phyloP scores from a whole-genome alignment of 2,888 invertebrate genomes.

The Drosophila monieri region DNA sequence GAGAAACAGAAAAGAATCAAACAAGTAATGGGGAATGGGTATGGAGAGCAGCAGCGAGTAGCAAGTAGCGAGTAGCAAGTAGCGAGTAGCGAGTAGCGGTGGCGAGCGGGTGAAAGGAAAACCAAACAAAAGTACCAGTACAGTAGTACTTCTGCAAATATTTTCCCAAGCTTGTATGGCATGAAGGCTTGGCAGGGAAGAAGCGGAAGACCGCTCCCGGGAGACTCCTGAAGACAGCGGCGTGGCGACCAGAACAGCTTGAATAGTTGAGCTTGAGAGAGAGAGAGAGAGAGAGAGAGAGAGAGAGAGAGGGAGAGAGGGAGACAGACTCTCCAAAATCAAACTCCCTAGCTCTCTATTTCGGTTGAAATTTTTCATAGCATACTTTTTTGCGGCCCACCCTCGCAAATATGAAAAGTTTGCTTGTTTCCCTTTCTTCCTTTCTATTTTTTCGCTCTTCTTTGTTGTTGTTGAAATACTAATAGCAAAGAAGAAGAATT shows the following conservation, averaged over 20 bases:
- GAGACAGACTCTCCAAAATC: conserved; percentile 11
- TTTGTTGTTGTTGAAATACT: conserved; percentile 65
- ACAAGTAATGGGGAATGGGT: conserved; percentile 1
- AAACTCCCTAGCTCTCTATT: conserved; percentile 4
- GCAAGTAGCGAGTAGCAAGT: too few relatives aligned
- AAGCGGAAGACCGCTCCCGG: conserved; percentile 5
- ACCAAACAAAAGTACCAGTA: conserved; percentile 64
- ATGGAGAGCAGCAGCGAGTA: conserved; percentile 11
- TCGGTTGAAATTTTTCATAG: conserved; percentile 1
- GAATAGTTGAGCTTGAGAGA: conserved; percentile 7
- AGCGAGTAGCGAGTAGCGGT: too few relatives aligned
- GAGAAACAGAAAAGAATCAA: conserved; percentile 6
- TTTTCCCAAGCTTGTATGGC: conserved; percentile 71
- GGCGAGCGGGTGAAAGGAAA: conserved; percentile 44
- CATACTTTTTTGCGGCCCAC: conserved; percentile 24
- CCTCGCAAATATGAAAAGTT: conserved; percentile 16
- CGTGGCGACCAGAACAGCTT: conserved; percentile 29
- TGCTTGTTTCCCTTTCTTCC: not conserved
- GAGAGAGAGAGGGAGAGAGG: not conserved
- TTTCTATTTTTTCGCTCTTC: not conserved
- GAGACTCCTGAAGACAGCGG: conserved; percentile 21
- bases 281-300: too few relatives aligned
- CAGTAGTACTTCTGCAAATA: conserved; percentile 56
- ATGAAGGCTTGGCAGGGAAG: conserved; percentile 58
- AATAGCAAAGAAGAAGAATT: conserved; percentile 71